A percentile compares a stretch with the other conserved stretches of the same genome.
Evolutionary conservation across 2,113 vertebrate genomes (phyloP).

Genomic region (Corydoras maculifer): DNA sequence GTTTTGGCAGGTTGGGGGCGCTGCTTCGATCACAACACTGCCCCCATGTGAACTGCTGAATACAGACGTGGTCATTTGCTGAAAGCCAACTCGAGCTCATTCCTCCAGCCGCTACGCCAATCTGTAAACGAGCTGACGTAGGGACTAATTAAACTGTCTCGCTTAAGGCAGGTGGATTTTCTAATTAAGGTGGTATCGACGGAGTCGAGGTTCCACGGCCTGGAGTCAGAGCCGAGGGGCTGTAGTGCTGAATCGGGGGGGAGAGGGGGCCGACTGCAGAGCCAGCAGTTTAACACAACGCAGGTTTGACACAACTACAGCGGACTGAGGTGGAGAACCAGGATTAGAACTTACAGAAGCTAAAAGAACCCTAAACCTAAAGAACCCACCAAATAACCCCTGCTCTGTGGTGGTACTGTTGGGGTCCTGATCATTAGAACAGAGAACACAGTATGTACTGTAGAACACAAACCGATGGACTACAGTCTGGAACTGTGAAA

Average conservation of each 20-base stretch:
- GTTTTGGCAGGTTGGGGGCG: no score
- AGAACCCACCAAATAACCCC: no score
- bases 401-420: no score
- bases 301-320: not conserved
- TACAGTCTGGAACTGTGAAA: no score
- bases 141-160: conserved; percentile 78
- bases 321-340: no score
- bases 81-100: conserved; percentile 41
- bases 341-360: no score
- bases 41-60: not conserved
- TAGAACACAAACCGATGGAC: no score
- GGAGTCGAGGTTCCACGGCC: conserved; percentile 74
- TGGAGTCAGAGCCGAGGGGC: conserved; percentile 64
- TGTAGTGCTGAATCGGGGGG: conserved; percentile 66
- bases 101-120: conserved; percentile 65
- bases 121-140: conserved; percentile 77
- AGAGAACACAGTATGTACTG: no score
- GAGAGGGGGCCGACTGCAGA: conserved; percentile 63
- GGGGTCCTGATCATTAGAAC: no score
- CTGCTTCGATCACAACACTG: not conserved
- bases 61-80: not conserved
- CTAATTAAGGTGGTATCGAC: conserved; percentile 76
- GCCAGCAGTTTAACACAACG: not conserved
- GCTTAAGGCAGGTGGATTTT: conserved; percentile 73
- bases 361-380: no score